A percentile compares a stretch with the other conserved stretches of the same genome.
phyloP scores from a whole-genome alignment of 2,797 vertebrate species.

The Channa striata region DNA sequence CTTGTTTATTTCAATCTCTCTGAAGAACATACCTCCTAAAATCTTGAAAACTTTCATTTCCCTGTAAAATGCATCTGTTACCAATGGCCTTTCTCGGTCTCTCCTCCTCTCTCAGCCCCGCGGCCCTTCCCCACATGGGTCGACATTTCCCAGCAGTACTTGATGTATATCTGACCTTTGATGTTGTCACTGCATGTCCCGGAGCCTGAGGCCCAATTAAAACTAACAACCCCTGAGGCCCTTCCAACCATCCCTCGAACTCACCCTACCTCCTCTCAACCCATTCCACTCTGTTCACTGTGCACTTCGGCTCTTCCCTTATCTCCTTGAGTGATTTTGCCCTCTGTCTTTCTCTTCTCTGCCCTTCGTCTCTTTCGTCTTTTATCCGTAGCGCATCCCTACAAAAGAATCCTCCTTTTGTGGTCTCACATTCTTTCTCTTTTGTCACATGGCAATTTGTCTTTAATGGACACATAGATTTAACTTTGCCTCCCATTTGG shows the following conservation, averaged over 20 bases:
- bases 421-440: slow-evolving; percentile 26
- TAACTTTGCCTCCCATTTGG: slow-evolving; percentile 35
- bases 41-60: slow-evolving; percentile 17
- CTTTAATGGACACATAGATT: slow-evolving; percentile 42
- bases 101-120: slow-evolving; percentile 46
- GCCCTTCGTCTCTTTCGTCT: slow-evolving; percentile 8
- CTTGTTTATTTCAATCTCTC: not conserved
- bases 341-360: slow-evolving; percentile 18
- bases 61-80: slow-evolving; percentile 26
- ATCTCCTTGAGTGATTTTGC: slow-evolving; percentile 29
- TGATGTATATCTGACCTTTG: slow-evolving; percentile 91
- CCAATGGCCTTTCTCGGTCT: slow-evolving; percentile 37
- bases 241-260: slow-evolving; percentile 43
- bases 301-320: slow-evolving; percentile 14
- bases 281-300: slow-evolving; percentile 12
- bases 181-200: slow-evolving; percentile 82
- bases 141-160: slow-evolving; percentile 80
- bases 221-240: slow-evolving; percentile 79
- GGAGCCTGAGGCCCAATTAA: slow-evolving; percentile 84
- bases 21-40: slow-evolving; percentile 2
- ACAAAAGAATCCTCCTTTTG: not conserved
- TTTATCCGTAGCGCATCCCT: slow-evolving; percentile 8
- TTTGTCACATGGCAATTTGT: slow-evolving; percentile 41
- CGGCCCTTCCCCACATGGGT: slow-evolving; percentile 57
- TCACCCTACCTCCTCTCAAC: slow-evolving; percentile 40